A percentile compares a stretch with the other conserved stretches of the same genome.
Conservation (phyloP, 1,140 invertebrate species). For the Eueides isabella region DNA sequence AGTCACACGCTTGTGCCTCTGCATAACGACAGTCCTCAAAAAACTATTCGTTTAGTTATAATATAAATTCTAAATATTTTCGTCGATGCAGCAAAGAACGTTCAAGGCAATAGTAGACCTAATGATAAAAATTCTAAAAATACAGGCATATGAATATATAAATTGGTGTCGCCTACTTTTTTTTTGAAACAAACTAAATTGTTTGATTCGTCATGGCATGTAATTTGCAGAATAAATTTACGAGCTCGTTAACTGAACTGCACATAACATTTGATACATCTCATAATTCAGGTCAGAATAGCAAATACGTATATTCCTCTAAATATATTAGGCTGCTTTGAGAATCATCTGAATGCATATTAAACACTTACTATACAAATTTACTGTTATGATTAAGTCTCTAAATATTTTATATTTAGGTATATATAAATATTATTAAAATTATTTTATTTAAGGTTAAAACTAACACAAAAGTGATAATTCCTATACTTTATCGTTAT, state of each 20-base stretch:
- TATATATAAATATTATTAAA: background rate
- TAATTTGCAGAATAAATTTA: conserved; percentile 36
- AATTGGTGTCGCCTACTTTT: conserved; percentile 27
- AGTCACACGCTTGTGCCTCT: too few relatives aligned
- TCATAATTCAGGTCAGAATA: conserved; percentile 12
- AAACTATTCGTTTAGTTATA: background rate
- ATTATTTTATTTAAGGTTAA: background rate
- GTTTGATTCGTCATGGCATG: conserved; percentile 21
- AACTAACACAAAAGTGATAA: too few relatives aligned
- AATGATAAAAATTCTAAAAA: background rate
- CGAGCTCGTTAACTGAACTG: conserved; percentile 27
- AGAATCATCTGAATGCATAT: background rate
- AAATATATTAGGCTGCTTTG: background rate
- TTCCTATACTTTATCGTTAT: too few relatives aligned
- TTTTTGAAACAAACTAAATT: conserved; percentile 28
- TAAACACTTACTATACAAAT: background rate
- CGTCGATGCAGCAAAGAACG: background rate
- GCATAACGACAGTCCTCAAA: too few relatives aligned
- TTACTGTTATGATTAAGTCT: background rate
- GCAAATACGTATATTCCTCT: conserved; percentile 8
- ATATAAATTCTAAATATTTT: background rate
- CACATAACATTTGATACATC: conserved; percentile 19
- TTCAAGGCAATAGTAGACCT: background rate
- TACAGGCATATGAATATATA: conserved; percentile 1
- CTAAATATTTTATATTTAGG: background rate